These are phyloP conservation scores for Perca schrenkii DNA, from an alignment of 2,113 vertebrate species.

Conservation along the genomic window DNA sequence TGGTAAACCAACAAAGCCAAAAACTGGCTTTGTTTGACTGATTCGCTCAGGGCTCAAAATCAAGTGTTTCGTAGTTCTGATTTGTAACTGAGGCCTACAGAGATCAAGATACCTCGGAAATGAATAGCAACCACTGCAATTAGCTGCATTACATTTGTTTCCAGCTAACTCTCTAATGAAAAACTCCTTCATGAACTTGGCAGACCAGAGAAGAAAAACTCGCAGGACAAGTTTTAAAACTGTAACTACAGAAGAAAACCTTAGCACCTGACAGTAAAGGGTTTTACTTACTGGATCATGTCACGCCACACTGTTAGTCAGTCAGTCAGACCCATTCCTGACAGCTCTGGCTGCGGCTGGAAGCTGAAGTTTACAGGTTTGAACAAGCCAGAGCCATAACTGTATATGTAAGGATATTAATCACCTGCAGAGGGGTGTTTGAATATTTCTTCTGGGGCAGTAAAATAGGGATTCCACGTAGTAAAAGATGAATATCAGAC, in stretches of 20 bases:
- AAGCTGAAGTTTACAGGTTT: constrained; percentile 9
- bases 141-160: background rate
- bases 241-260: background rate
- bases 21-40: no score
- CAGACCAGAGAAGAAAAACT: background rate
- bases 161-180: background rate
- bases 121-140: background rate
- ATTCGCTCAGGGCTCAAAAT: background rate
- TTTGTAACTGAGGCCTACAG: background rate
- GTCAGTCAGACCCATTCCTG: background rate
- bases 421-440: background rate
- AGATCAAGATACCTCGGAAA: background rate
- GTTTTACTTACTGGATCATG: background rate
- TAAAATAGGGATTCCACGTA: no score
- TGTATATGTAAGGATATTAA: background rate
- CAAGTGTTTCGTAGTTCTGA: background rate
- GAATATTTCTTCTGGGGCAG: no score
- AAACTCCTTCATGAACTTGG: background rate
- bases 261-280: no score
- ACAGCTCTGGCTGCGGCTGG: background rate
- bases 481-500: no score
- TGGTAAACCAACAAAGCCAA: background rate
- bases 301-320: background rate
- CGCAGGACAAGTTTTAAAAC: background rate
- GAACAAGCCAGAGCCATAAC: constrained; percentile 13